Percentiles rank a stretch among this genome's conserved stretches.
Conservation (phyloP, 2,113 vertebrate species). For the Dendrocopos noguchii region DNA sequence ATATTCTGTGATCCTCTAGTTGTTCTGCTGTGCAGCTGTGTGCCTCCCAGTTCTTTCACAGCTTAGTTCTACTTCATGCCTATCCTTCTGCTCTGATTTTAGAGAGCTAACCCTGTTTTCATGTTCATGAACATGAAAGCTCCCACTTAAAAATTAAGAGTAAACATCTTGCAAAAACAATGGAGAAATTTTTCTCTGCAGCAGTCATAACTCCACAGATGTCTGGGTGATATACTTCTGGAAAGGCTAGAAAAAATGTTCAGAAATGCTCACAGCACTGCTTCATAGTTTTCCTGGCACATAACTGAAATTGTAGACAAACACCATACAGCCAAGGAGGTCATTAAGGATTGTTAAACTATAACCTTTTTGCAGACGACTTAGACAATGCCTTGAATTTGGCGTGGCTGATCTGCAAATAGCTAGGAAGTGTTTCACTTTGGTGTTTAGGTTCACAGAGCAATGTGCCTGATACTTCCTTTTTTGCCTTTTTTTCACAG, state of each 20-base stretch:
- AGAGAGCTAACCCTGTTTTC: neutral
- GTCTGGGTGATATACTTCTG: neutral
- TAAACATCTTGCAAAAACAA: neutral
- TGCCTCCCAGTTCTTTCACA: neutral
- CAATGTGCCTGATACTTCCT: neutral
- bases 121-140: neutral
- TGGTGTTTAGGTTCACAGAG: neutral
- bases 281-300: neutral
- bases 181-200: neutral
- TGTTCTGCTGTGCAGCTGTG: neutral
- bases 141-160: neutral
- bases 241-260: neutral
- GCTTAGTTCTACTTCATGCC: neutral
- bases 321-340: neutral
- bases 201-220: neutral
- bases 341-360: neutral
- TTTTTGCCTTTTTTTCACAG: neutral
- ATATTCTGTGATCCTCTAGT: neutral
- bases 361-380: neutral
- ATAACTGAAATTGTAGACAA: neutral
- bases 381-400: slow-evolving; percentile 9
- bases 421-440: neutral
- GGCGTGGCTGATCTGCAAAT: neutral
- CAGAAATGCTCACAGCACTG: neutral
- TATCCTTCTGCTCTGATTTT: neutral